Base-by-base conservation (phyloP, 2,797 vertebrate genomes). In the Falco cherrug region DNA sequence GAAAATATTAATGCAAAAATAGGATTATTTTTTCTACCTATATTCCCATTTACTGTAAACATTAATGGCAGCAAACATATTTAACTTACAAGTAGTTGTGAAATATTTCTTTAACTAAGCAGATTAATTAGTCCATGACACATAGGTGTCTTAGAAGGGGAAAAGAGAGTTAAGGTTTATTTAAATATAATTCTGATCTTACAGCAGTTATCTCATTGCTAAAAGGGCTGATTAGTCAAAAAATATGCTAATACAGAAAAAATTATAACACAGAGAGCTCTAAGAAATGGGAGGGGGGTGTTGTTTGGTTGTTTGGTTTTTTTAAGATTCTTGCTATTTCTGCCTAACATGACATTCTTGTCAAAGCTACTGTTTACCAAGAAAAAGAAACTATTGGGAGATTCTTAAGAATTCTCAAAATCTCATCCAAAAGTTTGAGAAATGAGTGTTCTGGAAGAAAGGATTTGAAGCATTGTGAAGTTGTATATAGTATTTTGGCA, bases 281-380 rank as follows among this genome's bases (percentile, higher is more conserved):
- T 63, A 67, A 31, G 9, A 33, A 3, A 25, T 43, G 8, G 6
- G 41, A 41, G 5, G 11, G 4, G 2, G 2, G 2, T 15, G 22
- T 14, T 60, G 9, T 50, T 70, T 61, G 18, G 11, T 54, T 54
- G 41, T 29, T 16, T 57, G 21, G 5, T 6, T 16, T 20, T 33
- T 56, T 19, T 11, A 22, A 69, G 20, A 22, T 61, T 26, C 28
- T 45, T 67, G 10, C 1, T 48, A 35, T 50, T 63, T 77, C 25
- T 37, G 13, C 53, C 18, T 63, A 37, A 57, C 15, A 53, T 4
- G 18, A 53, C 1, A 21, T 41, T 59, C 8, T 63, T 81, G 73
- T 84, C 19, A 73, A 73, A 84, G 28, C 6, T 16, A 11, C 11
- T 76, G 11, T 48, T 82, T 35, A 29, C 22, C 5, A 70, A 71